phyloP scores from a whole-genome alignment of 2,113 vertebrate genomes.

The Chroicocephalus ridibundus region DNA sequence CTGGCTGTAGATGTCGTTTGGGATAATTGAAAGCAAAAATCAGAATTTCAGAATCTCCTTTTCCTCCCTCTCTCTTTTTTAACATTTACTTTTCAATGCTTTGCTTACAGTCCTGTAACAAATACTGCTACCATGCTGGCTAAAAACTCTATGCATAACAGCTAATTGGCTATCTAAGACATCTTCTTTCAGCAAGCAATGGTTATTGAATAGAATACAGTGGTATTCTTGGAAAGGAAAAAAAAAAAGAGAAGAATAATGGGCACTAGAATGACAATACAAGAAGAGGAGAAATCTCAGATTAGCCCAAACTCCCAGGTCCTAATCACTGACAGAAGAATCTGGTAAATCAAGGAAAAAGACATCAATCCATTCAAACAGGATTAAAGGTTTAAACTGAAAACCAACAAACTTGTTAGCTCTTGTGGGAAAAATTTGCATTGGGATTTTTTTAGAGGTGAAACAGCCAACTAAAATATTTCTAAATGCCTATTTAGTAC shows the following conservation, averaged over 20 bases:
- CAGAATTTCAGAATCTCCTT: slow-evolving; percentile 47
- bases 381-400: slow-evolving; percentile 62
- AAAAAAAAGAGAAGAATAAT: slow-evolving; percentile 38
- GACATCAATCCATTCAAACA: slow-evolving; percentile 58
- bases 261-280: slow-evolving; percentile 37
- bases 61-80: slow-evolving; percentile 37
- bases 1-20: slow-evolving; percentile 10
- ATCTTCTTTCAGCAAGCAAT: slow-evolving; percentile 51
- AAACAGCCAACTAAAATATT: neutral
- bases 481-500: neutral
- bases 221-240: slow-evolving; percentile 25
- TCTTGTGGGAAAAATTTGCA: slow-evolving; percentile 52
- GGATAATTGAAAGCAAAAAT: slow-evolving; percentile 60
- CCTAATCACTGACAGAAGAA: slow-evolving; percentile 51
- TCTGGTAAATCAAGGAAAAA: slow-evolving; percentile 56
- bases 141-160: slow-evolving; percentile 60
- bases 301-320: slow-evolving; percentile 33
- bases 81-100: slow-evolving; percentile 51
- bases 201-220: slow-evolving; percentile 54
- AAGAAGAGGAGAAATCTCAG: slow-evolving; percentile 55
- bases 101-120: slow-evolving; percentile 57
- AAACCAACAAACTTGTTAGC: slow-evolving; percentile 52
- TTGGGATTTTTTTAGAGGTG: neutral
- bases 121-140: slow-evolving; percentile 58
- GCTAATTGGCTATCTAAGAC: slow-evolving; percentile 65